Conservation (phyloP, 2,797 vertebrate species). For the Bradypus variegatus region DNA sequence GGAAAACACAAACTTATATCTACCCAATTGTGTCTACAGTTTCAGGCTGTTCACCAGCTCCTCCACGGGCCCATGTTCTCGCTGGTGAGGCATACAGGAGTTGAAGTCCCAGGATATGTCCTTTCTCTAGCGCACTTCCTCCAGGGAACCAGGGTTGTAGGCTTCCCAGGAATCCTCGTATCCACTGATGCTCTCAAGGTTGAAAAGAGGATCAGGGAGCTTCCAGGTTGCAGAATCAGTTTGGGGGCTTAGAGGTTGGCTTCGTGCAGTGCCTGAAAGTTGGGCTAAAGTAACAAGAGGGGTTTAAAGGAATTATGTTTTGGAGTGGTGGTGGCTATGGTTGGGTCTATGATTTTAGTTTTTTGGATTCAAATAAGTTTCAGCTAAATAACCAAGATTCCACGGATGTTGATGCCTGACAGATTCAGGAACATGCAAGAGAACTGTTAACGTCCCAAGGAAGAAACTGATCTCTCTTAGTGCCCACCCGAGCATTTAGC, state of each 20-base stretch:
- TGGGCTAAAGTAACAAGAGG: slow-evolving; percentile 1
- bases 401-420: background rate
- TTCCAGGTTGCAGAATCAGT: background rate
- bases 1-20: background rate
- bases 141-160: background rate
- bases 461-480: background rate
- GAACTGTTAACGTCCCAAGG: background rate
- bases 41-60: background rate
- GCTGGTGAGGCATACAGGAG: background rate
- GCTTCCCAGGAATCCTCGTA: background rate
- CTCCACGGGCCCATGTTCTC: background rate
- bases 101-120: background rate
- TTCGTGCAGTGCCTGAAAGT: background rate
- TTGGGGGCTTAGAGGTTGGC: background rate
- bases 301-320: background rate
- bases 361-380: background rate
- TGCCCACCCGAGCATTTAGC: background rate
- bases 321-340: background rate
- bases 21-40: background rate
- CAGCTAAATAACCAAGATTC: background rate
- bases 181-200: background rate
- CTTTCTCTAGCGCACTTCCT: background rate
- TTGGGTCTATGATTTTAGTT: background rate
- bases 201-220: background rate
- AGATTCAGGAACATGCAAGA: background rate